Evolutionary conservation across 2,113 vertebrate genomes (phyloP).

Genomic region (Megaleporinus macrocephalus): DNA sequence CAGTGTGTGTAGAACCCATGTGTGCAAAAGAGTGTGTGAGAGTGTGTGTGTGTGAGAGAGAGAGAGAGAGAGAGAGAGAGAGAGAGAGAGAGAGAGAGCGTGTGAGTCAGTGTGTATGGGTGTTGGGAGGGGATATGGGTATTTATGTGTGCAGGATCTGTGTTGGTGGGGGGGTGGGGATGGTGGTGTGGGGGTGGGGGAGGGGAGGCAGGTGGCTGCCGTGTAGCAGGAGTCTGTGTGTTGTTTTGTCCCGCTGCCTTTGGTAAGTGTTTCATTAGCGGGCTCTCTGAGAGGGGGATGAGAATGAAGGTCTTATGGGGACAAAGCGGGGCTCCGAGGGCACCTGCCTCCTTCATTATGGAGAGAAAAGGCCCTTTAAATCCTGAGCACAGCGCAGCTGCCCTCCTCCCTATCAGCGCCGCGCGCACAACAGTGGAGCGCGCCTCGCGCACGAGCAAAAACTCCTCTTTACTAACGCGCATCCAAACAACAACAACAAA

Average conservation of each 20-base stretch:
- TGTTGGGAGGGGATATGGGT: constrained; percentile 13
- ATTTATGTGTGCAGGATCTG: constrained; percentile 23
- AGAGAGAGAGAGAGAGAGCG: no score
- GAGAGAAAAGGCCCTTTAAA: constrained; percentile 77
- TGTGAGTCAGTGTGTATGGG: no score
- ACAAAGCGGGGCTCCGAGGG: constrained; percentile 80
- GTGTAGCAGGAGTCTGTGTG: constrained; percentile 48
- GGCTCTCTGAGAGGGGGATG: constrained; percentile 74
- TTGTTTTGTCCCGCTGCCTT: constrained; percentile 56
- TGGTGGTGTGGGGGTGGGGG: constrained; percentile 38
- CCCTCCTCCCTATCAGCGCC: constrained; percentile 58
- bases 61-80: no score
- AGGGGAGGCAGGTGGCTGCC: constrained; percentile 56
- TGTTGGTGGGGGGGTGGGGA: constrained; percentile 36
- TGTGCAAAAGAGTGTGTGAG: no score
- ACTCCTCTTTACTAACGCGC: constrained; percentile 3
- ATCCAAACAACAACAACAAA: background rate
- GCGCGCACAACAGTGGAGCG: constrained; percentile 35
- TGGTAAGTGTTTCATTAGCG: constrained; percentile 66
- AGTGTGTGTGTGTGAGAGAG: no score
- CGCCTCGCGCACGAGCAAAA: constrained; percentile 8
- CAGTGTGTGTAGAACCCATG: no score
- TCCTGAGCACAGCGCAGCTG: constrained; percentile 78
- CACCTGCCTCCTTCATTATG: constrained; percentile 82
- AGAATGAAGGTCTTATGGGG: constrained; percentile 72